Percentiles rank a stretch among this genome's conserved stretches.
Conservation (phyloP, 2,113 vertebrate species). For the Neolamprologus longior region DNA sequence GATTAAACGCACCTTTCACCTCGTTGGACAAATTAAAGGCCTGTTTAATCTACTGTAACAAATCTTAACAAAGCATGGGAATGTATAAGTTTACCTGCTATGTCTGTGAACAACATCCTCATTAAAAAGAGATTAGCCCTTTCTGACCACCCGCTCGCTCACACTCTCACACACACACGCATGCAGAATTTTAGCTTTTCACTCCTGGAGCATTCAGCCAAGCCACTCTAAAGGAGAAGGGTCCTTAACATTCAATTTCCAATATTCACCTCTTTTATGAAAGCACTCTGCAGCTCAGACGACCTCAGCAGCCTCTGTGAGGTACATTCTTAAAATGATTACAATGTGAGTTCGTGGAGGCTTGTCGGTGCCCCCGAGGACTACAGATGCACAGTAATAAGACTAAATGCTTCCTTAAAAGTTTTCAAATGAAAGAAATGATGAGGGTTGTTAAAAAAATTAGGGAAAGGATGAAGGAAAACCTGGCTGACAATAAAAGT, state of each 20-base stretch:
- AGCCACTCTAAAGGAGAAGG: constrained; percentile 33
- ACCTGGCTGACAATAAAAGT: neutral
- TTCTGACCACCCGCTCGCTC: neutral
- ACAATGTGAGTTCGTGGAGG: constrained; percentile 4
- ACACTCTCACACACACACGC: neutral
- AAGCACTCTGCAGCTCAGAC: constrained; percentile 18
- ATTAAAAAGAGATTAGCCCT: constrained; percentile 76
- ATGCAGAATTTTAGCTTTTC: constrained; percentile 37
- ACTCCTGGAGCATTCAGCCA: constrained; percentile 19
- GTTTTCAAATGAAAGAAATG: neutral
- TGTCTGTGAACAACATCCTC: constrained; percentile 41
- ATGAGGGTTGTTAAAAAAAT: neutral
- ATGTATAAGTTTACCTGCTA: constrained; percentile 37
- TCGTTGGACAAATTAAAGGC: neutral
- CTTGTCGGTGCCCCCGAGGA: neutral
- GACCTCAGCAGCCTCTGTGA: constrained; percentile 1
- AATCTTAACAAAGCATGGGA: constrained; percentile 5
- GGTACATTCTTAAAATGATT: constrained; percentile 63
- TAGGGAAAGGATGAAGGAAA: neutral
- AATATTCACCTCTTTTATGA: constrained; percentile 40
- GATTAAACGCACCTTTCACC: neutral
- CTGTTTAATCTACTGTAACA: constrained; percentile 27
- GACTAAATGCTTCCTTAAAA: neutral
- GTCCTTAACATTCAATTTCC: constrained; percentile 48
- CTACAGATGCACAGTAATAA: neutral